Evolutionary conservation across 2,797 vertebrate species (phyloP).

Genomic region (Rhinichthys osculus): DNA sequence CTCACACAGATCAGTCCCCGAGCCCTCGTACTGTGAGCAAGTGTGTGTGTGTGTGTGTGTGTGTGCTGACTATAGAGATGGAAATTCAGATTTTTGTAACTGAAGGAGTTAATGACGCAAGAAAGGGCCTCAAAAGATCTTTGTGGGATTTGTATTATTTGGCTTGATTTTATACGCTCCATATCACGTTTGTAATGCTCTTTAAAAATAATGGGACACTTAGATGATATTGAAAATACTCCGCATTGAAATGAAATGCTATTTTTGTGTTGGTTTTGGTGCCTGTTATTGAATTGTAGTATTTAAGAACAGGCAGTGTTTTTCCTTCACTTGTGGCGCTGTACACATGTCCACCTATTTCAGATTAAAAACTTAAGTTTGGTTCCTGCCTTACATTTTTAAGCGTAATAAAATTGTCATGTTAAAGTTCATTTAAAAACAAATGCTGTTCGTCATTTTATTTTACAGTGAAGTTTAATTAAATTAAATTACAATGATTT

Average conservation of each 20-base stretch:
- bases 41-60: background rate
- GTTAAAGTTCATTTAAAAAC: background rate
- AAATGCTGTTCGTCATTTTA: too few species aligned
- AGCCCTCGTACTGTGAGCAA: constrained; percentile 28
- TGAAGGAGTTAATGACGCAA: constrained; percentile 39
- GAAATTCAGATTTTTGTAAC: constrained; percentile 31
- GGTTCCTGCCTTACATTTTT: background rate
- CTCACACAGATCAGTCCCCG: constrained; percentile 6
- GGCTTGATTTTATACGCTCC: constrained; percentile 3
- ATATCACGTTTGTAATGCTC: background rate
- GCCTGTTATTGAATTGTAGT: constrained; percentile 7
- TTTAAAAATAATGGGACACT: constrained; percentile 26
- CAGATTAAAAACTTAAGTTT: background rate
- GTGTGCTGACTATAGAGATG: background rate
- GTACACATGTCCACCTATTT: background rate
- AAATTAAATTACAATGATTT: background rate
- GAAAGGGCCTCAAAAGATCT: constrained; percentile 15
- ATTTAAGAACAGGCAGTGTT: background rate
- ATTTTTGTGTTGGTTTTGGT: background rate
- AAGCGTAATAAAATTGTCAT: background rate
- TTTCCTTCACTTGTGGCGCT: background rate
- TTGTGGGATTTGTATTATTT: constrained; percentile 30
- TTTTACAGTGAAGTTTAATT: background rate
- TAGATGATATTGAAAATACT: constrained; percentile 32
- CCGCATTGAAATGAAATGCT: background rate